Evolutionary conservation across 1,140 invertebrate species (phyloP).

Genomic region (Venturia canescens): DNA sequence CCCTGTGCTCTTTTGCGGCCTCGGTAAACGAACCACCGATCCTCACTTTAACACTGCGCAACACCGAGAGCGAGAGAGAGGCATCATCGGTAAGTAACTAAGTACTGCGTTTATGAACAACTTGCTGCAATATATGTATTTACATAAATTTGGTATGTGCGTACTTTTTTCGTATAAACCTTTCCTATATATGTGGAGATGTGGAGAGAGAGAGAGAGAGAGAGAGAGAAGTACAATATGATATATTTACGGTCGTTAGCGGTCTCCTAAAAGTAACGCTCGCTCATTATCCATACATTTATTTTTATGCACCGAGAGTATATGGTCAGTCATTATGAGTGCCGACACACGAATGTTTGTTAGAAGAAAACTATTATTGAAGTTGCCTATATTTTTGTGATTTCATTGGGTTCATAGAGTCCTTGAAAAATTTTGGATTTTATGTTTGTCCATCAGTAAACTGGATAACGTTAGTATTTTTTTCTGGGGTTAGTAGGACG

Average conservation of each 20-base stretch:
- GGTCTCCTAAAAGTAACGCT: slow-evolving; percentile 35
- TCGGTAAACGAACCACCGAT: not conserved
- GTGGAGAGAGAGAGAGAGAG: too few relatives aligned
- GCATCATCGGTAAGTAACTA: slow-evolving; percentile 28
- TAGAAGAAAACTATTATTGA: too few relatives aligned
- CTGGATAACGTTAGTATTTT: too few relatives aligned
- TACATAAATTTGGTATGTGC: not conserved
- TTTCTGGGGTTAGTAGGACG: too few relatives aligned
- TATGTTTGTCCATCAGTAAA: too few relatives aligned
- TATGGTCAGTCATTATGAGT: not conserved
- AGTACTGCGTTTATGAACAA: slow-evolving; percentile 30
- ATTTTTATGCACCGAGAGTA: slow-evolving; percentile 5
- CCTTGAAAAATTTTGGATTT: too few relatives aligned
- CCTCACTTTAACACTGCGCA: slow-evolving; percentile 7
- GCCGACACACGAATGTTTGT: not conserved
- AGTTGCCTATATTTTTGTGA: too few relatives aligned
- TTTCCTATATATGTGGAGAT: too few relatives aligned
- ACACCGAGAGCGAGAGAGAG: not conserved
- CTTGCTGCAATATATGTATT: not conserved
- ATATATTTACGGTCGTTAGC: slow-evolving; percentile 31
- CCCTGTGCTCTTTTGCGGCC: not conserved
- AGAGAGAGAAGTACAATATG: not conserved
- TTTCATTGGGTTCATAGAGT: too few relatives aligned
- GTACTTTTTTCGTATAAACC: not conserved
- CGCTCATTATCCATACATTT: slow-evolving; percentile 29